Base-by-base conservation (phyloP, 2,113 vertebrate species). In the Gulo gulo region DNA sequence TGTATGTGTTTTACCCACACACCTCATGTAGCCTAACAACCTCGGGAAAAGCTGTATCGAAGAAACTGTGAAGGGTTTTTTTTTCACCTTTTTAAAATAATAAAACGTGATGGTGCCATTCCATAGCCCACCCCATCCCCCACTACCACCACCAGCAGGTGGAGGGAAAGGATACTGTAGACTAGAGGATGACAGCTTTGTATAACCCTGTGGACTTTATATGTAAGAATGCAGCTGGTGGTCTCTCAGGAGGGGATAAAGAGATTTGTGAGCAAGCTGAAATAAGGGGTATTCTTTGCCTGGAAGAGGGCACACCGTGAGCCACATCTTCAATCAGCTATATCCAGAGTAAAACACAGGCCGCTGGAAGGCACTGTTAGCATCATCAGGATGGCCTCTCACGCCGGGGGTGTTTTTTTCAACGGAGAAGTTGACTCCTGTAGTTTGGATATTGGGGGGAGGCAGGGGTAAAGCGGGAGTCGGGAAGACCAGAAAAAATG, bases 341-440 rank as follows among this genome's bases (percentile, higher is more conserved):
- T 26, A 67, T 76, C 78, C 95, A 73, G 14, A 63, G 94, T 63
- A 67, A 92, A 95, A 73, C 79, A 57, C 84, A 93, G 97, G 96
- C 97, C 95, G 95, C 96, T 85, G 95, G 85, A 96, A 96, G 96
- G 94, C 93, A 81, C 92, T 61, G 88, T 82, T n/a, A 91, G 95
- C 95, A 96, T 95, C 95, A 50, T 63, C 96, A 71, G 96, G 86
- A 79, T 36, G 71, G 95, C 91, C 91, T 95, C 96, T 76, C 86
- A 86, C 91, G 88, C 94, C 92, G 76, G 95, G 88, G 76, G 52
- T 79, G 76, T 73, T 55, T 84, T 57, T 79, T 74, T n/a, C 95
- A 79, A 55, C 84, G 21, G 74, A 94, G 95, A 97, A 98, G 98
- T 96, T 97, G 95, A 94, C 96, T 98, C 96, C 93, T 8, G 82